Evolutionary conservation across 2,888 invertebrate species (phyloP), one percentile per base, ranked within the genome.

Genomic region (Caenorhabditis afra): DNA sequence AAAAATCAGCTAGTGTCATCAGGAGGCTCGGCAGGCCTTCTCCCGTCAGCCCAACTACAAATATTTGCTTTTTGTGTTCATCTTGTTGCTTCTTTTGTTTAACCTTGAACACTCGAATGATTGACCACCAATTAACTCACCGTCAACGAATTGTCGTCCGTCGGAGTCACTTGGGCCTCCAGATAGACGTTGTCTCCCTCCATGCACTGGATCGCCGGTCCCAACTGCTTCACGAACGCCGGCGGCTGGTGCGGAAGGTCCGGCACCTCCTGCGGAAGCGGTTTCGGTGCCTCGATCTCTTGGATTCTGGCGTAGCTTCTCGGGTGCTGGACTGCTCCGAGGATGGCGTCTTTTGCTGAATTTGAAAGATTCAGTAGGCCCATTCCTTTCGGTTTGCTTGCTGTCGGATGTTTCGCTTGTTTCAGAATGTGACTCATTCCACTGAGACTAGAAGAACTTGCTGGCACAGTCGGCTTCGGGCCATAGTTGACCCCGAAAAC

Each of bases 161-260:
- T 88, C 18, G 92, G 92, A 3, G 90, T 87, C 37, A 92, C 88
- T 59, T 91, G 91, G 70, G 91, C 91, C 85, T 92, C 92, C 81
- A 92, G 90, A 84, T 91, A 91, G 29, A 91, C 90, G 14, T 90
- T 88, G 75, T 92, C 91, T 66, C 91, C 91, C 84, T 92, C 92
- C 73, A 88, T 89, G 45, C 91, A 88, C 20, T 87, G 83, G 23
- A 81, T 70, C 11, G 79, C 82, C 44, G 84, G 81, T 44, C 85
- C 86, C 41, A 89, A 73, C 23, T 84, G 86, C 58, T 87, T 88
- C 22, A 88, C 83, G 81, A 89, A 89, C 44, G 57, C 71, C 14
- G 88, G 88, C 22, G 84, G 79, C 87, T 87, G 59, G 41, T 85
- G 84, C 45, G 85, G 85, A 22, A 79, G 79, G 44, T 88, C 89